Evolutionary conservation across 2,888 invertebrate species (phyloP), one percentile per base, ranked within the genome.

Genomic region (Tenthredo mesomela): DNA sequence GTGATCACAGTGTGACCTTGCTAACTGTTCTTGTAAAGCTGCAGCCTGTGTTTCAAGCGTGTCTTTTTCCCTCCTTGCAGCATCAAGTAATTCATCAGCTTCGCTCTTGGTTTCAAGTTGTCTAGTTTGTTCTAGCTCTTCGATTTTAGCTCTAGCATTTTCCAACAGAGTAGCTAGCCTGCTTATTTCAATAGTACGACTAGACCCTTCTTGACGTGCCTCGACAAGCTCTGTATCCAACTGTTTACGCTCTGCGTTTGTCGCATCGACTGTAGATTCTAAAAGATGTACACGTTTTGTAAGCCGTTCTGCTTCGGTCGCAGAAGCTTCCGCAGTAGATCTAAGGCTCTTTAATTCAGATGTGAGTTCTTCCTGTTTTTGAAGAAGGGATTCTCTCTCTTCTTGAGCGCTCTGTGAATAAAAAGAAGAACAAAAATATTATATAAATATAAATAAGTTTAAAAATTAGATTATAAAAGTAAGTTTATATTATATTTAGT

Each of bases 101-200:
- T 97, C 97, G 65, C 96, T 95, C 90, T 96, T 96, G 88, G 95
- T 96, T 86, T 95, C 95, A 47, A 96, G 93, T n/a, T 95, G 94
- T 85, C 96, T 93, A 86, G 96, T 95, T 87, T 95, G 95, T 87
- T 97, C 96, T 85, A 97, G 92, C 90, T 97, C 97, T 73, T 94
- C 95, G 86, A 97, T 96, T 94, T 98, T 98, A 5, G 97, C 96
- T 90, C 97, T 96, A 9, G 98, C 98, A 92, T 97, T 97, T 87
- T 98, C 98, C 25, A 98, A 94, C 85, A 97, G 93, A 82, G 97
- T 97, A 25, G 96, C 95, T 87, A 97, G 94, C 75, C 97, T 95
- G 89, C 96, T 95, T 77, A 97, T 95, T 94, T 98, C 98, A 87
- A 97, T 97, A 90, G 96, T 96, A 37, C 96, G 94, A 85, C 96